A percentile compares a stretch with the other conserved stretches of the same genome.
Evolutionary conservation across 2,888 invertebrate species (phyloP).

Genomic region (Campopleginae sp.): DNA sequence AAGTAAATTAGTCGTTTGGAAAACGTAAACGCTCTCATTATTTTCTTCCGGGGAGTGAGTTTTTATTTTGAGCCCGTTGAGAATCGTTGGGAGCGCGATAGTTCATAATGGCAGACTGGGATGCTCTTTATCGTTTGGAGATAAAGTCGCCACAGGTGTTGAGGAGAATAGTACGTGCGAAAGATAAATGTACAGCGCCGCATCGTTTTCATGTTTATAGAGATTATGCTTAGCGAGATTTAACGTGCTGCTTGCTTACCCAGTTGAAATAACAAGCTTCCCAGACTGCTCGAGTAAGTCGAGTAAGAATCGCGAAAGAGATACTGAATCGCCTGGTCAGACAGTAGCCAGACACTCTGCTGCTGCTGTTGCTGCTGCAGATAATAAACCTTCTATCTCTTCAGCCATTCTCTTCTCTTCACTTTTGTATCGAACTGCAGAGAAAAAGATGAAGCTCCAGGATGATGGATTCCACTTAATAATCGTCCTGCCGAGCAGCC

Average conservation of each 20-base stretch:
- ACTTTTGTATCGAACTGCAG: slow-evolving; percentile 24
- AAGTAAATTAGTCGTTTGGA: not conserved
- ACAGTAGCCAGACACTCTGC: slow-evolving; percentile 63
- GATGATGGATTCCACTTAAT: slow-evolving; percentile 52
- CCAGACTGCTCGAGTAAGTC: slow-evolving; percentile 20
- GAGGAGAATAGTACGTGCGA: slow-evolving; percentile 1
- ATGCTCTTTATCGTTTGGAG: slow-evolving; percentile 19
- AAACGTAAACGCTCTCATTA: not conserved
- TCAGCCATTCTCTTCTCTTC: slow-evolving; percentile 27
- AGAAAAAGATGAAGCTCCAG: slow-evolving; percentile 22
- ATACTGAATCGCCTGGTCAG: slow-evolving; percentile 51
- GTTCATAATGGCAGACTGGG: not conserved
- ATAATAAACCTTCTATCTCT: slow-evolving; percentile 58
- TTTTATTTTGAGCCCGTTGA: not conserved
- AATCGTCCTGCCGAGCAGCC: slow-evolving; percentile 15
- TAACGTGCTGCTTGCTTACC: slow-evolving; percentile 32
- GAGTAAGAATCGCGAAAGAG: slow-evolving; percentile 21
- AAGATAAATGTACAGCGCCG: slow-evolving; percentile 18
- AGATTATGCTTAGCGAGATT: slow-evolving; percentile 32
- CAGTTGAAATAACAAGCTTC: slow-evolving; percentile 43
- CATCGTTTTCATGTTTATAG: slow-evolving; percentile 8
- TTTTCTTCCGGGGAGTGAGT: not conserved
- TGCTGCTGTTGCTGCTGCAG: no score
- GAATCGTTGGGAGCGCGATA: not conserved
- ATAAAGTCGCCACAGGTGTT: slow-evolving; percentile 30